Evolutionary conservation across 1,140 invertebrate genomes (phyloP), one percentile per base, ranked within the genome.

Genomic region (Chrysomallon squamiferum): DNA sequence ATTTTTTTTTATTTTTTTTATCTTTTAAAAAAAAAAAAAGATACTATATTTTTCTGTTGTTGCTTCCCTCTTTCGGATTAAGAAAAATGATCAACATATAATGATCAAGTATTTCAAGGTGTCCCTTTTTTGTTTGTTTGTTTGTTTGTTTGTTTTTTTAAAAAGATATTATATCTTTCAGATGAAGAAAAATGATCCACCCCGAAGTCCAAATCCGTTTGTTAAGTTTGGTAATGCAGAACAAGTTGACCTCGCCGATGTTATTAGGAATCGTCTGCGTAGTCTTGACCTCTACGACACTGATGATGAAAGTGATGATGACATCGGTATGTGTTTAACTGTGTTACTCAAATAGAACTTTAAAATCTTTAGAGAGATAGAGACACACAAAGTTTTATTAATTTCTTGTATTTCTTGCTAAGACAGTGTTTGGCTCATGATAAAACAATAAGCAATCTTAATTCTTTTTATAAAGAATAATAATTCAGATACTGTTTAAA

Each of bases 191-290:
- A n/a, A n/a, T n/a, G n/a, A n/a, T n/a, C n/a, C n/a, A n/a, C n/a
- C n/a, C n/a, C n/a, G n/a, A n/a, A n/a, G n/a, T n/a, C n/a, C n/a
- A 22, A 47, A 47, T 47, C 45, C 45, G 2, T 47, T 47, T 47
- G 45, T 47, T 47, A 22, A 22, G 25, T 30, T 73, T 65, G 68
- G 75, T 43, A 68, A 66, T 30, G 65, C 72, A 1, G 75, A 78
- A 58, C 66, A 69, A 2, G 63, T 69, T 11, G 77, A 80, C 50
- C 65, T 82, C 3, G 66, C 74, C 1, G 72, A 76, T 29, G 59
- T 82, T 9, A 74, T 82, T 6, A 62, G 72, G 9, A 76, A 73
- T 64, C 45, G 80, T 22, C 72, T 82, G 68, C 71, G 70, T 35
- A 74, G 69, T 20, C 63, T 80, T 25, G 69, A 73, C 35, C 71